Evolutionary conservation across 2,797 vertebrate species (phyloP), one percentile per base, ranked within the genome.

Genomic region (Apodemus agrarius): DNA sequence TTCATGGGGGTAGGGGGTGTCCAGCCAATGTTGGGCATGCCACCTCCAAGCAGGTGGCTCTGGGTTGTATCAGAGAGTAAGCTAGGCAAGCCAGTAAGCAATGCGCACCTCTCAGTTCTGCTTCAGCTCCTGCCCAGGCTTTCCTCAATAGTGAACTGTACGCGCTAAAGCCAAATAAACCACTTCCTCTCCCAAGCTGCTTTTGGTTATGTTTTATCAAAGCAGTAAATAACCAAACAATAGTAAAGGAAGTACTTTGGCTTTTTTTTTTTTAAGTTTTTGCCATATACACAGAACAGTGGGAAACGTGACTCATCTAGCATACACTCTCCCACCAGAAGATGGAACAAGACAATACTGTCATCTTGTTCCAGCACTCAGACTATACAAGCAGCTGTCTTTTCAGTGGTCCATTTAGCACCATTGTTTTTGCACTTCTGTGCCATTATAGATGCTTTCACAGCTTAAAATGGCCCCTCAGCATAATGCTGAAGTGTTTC

Each of bases 381-480:
- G 13, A 54, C 69, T 46, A 54, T 31, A 40, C 17, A 90, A 49
- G 69, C 37, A 91, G 88, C 13, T 31, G 14, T 40, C 37, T 67
- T 67, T 87, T 82, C 13, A 59, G 43, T 12, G 11, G 26, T 96
- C 22, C 72, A 37, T 40, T 87, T 72, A 86, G 63, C 1, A 21
- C 40, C 87, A 74, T 0, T 17, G 13, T 81, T 93, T 93, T 61
- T 49, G 29, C 69, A 95, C 54, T 89, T 83, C 8, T 87, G 57
- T 84, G 49, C 14, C 54, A 74, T 24, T 79, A 9, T 19, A 75
- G 37, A 83, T 86, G 46, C 6, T 78, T 93, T n/a, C 17, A 59
- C 76, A 88, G 75, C 61, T 87, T 96, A 83, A 91, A 95, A 81
- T 22, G 63, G 29, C 37, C 29, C 37, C 24, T 80, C 67, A 74